phyloP scores from a whole-genome alignment of 2,888 invertebrate genomes.

The Clepsis dumicolana region DNA sequence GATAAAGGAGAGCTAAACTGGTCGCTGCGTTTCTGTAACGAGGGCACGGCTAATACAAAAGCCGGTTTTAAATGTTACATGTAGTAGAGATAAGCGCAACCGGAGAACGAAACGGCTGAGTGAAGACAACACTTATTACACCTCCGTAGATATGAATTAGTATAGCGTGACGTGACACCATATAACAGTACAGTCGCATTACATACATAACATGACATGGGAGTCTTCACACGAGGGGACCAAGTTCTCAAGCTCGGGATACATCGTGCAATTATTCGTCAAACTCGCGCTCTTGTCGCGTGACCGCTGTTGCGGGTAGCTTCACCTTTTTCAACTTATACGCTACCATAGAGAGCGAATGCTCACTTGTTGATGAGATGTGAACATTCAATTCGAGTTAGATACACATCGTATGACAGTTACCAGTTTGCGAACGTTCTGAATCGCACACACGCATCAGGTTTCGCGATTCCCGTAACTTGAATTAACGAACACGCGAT shows the following conservation, averaged over 20 bases:
- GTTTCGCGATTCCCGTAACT: constrained; percentile 71
- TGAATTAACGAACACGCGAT: constrained; percentile 63
- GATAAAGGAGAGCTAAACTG: constrained; percentile 57
- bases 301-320: constrained; percentile 24
- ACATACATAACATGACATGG: constrained; percentile 77
- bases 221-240: constrained; percentile 70
- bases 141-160: constrained; percentile 61
- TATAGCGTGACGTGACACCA: constrained; percentile 74
- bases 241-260: constrained; percentile 63
- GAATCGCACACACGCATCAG: constrained; percentile 47
- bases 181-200: constrained; percentile 76
- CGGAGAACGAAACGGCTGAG: constrained; percentile 48
- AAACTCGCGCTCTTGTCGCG: constrained; percentile 28
- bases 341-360: constrained; percentile 25
- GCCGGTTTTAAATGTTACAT: constrained; percentile 69
- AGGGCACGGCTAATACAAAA: constrained; percentile 63
- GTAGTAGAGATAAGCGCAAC: constrained; percentile 57
- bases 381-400: constrained; percentile 24
- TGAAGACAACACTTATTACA: constrained; percentile 47
- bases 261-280: constrained; percentile 16
- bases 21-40: constrained; percentile 56
- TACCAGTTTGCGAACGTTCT: constrained; percentile 25
- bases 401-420: constrained; percentile 23
- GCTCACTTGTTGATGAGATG: constrained; percentile 18
- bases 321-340: constrained; percentile 21